These are phyloP conservation scores for Perccottus glenii DNA, from an alignment of 2,113 vertebrate genomes.

Conservation along the genomic window DNA sequence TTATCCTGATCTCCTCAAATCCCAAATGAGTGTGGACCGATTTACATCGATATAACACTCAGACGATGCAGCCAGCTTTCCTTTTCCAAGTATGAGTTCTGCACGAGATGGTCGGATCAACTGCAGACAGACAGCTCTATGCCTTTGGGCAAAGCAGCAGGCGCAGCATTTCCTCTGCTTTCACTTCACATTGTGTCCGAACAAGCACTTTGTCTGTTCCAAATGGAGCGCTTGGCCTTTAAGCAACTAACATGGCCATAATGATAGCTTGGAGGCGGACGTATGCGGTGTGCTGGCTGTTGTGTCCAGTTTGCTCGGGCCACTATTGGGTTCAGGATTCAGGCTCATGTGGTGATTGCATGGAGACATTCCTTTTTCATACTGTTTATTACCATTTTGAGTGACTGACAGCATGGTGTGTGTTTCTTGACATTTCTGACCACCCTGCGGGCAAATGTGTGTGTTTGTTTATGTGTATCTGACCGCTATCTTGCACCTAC, in stretches of 20 bases:
- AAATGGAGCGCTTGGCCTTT: conserved; percentile 51
- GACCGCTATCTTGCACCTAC: conserved; percentile 25
- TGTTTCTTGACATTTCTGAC: conserved; percentile 61
- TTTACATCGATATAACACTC: neutral
- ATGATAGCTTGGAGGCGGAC: conserved; percentile 16
- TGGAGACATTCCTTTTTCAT: conserved; percentile 38
- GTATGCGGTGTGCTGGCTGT: conserved; percentile 5
- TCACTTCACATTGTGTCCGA: conserved; percentile 44
- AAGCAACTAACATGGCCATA: conserved; percentile 39
- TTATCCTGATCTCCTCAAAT: conserved; percentile 1
- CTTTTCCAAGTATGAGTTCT: conserved; percentile 8
- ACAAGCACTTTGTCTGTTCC: conserved; percentile 42
- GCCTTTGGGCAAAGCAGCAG: conserved; percentile 50
- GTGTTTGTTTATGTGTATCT: conserved; percentile 25
- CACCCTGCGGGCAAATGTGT: conserved; percentile 29
- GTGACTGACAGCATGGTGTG: conserved; percentile 56
- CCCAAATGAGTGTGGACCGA: conserved; percentile 6
- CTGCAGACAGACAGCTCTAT: conserved; percentile 47
- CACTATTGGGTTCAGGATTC: conserved; percentile 44
- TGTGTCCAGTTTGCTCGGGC: conserved; percentile 35
- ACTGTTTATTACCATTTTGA: conserved; percentile 41
- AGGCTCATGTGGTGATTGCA: conserved; percentile 34
- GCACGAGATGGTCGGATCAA: conserved; percentile 33
- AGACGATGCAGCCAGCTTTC: neutral
- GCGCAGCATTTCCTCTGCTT: conserved; percentile 43